Percentiles rank a stretch among this genome's conserved stretches.
Evolutionary conservation across 2,888 invertebrate genomes (phyloP).

Genomic region (Pterostichus niger): DNA sequence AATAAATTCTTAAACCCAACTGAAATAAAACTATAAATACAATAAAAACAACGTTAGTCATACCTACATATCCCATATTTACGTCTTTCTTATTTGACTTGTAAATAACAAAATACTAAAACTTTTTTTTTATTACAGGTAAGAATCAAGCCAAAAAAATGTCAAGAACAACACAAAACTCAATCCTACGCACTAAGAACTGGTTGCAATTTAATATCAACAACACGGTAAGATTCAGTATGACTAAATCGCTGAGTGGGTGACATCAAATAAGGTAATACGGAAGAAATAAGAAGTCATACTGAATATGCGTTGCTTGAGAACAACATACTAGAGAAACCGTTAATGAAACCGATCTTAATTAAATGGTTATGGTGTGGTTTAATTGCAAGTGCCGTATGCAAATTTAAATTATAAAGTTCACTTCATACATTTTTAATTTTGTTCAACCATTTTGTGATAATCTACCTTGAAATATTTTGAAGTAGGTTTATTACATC

Average conservation of each 20-base stretch:
- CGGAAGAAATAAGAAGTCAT: slow-evolving; percentile 13
- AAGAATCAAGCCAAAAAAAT: slow-evolving; percentile 19
- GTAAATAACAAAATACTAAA: slow-evolving; percentile 11
- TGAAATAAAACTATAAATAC: too few species aligned
- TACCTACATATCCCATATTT: neutral
- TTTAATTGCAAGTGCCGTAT: slow-evolving; percentile 10
- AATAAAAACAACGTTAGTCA: slow-evolving; percentile 2
- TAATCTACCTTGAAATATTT: too few species aligned
- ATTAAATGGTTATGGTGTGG: neutral
- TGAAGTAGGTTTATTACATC: too few species aligned
- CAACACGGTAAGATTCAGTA: slow-evolving; percentile 1
- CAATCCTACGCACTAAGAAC: slow-evolving; percentile 12
- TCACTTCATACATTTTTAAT: neutral
- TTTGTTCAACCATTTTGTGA: too few species aligned
- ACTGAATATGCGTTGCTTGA: neutral
- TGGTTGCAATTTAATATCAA: neutral
- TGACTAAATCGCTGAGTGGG: neutral
- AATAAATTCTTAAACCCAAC: too few species aligned
- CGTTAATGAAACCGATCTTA: slow-evolving; percentile 13
- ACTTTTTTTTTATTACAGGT: slow-evolving; percentile 28
- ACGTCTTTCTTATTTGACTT: slow-evolving; percentile 3
- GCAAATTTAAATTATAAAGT: neutral
- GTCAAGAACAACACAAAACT: slow-evolving; percentile 3
- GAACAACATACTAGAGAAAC: neutral
- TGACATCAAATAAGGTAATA: slow-evolving; percentile 34